Percentiles rank a stretch among this genome's conserved stretches.
Evolutionary conservation across 2,113 vertebrate species (phyloP).

Genomic region (Poeciliopsis retropinna): DNA sequence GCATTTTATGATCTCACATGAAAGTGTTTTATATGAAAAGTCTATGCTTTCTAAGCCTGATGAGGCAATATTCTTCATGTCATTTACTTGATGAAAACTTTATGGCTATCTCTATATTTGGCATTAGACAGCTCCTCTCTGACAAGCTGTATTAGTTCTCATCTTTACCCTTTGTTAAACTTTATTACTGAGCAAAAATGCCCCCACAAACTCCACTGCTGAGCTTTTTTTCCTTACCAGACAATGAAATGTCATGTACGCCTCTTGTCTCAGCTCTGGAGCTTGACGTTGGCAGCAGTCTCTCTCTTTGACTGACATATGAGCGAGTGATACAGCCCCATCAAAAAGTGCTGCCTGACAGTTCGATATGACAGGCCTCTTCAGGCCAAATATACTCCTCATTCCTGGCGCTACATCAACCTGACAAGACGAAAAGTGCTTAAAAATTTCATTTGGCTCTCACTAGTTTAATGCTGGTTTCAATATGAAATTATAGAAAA

Average conservation of each 20-base stretch:
- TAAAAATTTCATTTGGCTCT: constrained; percentile 30
- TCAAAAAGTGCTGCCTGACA: constrained; percentile 77
- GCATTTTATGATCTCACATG: constrained; percentile 55
- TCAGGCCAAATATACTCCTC: constrained; percentile 76
- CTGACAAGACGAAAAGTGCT: constrained; percentile 68
- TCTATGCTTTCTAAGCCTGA: constrained; percentile 41
- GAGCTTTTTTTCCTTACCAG: constrained; percentile 31
- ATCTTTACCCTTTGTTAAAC: constrained; percentile 1
- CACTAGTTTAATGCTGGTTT: constrained; percentile 25
- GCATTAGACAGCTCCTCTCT: constrained; percentile 26
- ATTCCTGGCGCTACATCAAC: constrained; percentile 74
- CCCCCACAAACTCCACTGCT: constrained; percentile 23
- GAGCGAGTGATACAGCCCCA: constrained; percentile 69
- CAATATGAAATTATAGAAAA: constrained; percentile 23
- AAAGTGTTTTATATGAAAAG: constrained; percentile 25
- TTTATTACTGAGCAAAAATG: constrained; percentile 43
- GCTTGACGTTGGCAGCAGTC: constrained; percentile 73
- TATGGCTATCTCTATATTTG: constrained; percentile 25
- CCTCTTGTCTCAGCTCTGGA: constrained; percentile 62
- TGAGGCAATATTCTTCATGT: constrained; percentile 55
- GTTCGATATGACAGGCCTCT: constrained; percentile 76
- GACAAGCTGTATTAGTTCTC: constrained; percentile 19
- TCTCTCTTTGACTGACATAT: constrained; percentile 74
- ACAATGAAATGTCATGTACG: constrained; percentile 65
- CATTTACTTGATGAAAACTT: constrained; percentile 23